Evolutionary conservation across 23 tunicate genomes (phyloP), one percentile per base, ranked within the genome.

Genomic region (Diplosoma virens): DNA sequence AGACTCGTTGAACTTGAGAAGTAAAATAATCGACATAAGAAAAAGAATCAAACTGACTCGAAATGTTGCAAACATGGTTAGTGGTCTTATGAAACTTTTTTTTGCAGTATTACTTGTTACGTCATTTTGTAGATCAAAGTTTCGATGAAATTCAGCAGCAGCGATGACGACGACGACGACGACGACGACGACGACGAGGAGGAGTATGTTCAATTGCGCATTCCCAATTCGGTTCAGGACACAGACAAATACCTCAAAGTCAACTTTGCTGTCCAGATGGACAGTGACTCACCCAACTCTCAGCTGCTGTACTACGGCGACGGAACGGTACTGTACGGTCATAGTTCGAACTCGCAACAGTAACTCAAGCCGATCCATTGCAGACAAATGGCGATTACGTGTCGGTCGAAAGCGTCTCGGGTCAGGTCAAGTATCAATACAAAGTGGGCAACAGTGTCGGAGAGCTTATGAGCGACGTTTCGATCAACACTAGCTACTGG

Each of bases 391-490:
- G 97, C 20, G 97, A 90, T 55, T 90, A 54, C 47, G 30, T 84
- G 25, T 75, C 87, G 50, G 25, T 90, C 33, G 86, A 79, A 46
- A 90, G 86, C 1, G 71, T 67, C 2, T 76, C 60, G 24, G 97
- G 97, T 2, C 53, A 37, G 31, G 86, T 80, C 2, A 35, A 32
- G 6, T 90, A 79, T 58, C 67, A 76, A 23, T 90, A 47, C 79
- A 84, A 90, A 50, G 97, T 84, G 16, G 97, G 90, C 23, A 35
- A 37, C 24, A 90, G 97, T 5, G 31, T 75, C 5, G 86, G 86
- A 0, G 47, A 73, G 54, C 54, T 87, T 30, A 55, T 56, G 1
- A 82, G 95, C 27, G 74, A 46, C 21, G 58, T 30, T 3, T 33
- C 82, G 17, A 76, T 87, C 47, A 69, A 75, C 35, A 79, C 67